Conservation (phyloP, 1,140 invertebrate species). For the Laupala kohalensis region DNA sequence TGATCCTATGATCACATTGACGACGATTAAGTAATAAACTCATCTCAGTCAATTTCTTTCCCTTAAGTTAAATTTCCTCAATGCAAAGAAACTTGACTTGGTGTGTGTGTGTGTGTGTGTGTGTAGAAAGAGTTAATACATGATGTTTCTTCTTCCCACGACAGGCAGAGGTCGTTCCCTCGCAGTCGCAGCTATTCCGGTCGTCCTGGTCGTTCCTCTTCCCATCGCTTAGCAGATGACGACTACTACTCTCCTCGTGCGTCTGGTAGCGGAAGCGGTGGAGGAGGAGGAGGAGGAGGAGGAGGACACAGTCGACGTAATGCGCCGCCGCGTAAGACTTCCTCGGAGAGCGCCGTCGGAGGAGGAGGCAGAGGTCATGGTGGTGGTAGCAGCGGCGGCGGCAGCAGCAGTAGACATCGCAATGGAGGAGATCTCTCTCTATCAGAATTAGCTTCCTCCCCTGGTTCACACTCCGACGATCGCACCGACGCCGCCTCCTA, state of each 20-base stretch:
- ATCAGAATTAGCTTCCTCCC: not conserved
- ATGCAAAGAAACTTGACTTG: no score
- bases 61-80: no score
- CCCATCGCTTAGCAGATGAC: constrained; percentile 16
- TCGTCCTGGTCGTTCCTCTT: constrained; percentile 20
- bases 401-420: no score
- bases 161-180: constrained; percentile 25
- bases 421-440: not conserved
- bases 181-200: constrained; percentile 21
- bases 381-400: not conserved
- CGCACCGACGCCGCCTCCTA: constrained; percentile 49
- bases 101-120: no score
- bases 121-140: no score
- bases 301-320: no score
- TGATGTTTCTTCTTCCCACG: no score
- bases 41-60: no score
- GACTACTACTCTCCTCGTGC: constrained; percentile 19
- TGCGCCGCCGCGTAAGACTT: constrained; percentile 24
- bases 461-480: not conserved
- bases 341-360: constrained; percentile 18
- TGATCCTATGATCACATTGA: no score
- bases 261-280: no score
- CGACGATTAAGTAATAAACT: no score
- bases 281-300: not conserved
- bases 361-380: not conserved